Base-by-base conservation (phyloP, 1,140 invertebrate species). In the Pomacea maculata region DNA sequence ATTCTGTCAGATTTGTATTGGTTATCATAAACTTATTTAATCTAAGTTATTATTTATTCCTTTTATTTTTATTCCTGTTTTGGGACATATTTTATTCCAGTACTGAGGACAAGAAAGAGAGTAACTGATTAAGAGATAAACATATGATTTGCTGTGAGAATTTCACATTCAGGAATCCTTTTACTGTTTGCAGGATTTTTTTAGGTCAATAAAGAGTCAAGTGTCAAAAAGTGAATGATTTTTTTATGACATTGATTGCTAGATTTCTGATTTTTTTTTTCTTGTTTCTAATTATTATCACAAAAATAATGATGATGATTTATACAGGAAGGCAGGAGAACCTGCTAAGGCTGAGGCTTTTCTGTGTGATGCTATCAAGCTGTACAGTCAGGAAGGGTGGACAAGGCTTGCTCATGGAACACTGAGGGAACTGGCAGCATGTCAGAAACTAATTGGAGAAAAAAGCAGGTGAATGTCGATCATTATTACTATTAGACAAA, bases 381-480 rank as follows among this genome's bases (percentile, higher is more conserved):
- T 95, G 29, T 97, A 96, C 85, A 94, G 95, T 84, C 94, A 95
- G 79, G 97, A 99, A 88, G 94, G 95, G 21, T 99, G 98, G 98
- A 91, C 92, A 57, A 92, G 94, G 65, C 92, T 98, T 21, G 95
- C 95, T 11, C 95, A 95, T 0, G 94, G 96, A 86, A 96, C 96
- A 7, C 93, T 95, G 81, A 90, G 96, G 8, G 94, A 97, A 86
- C 91, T 98, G n/a, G 95, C 96, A 0, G 93, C 95, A 73, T 97
- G 96, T 86, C 97, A 97, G 86, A 94, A 94, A 80, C 94, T 94
- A 84, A 95, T 96, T 91, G 93, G 94, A 8, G 96, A 97, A 88
- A 92, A 92, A 70, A 93, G 95, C 82, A 92, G 92, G 91, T 93
- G 34, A 67, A 55, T 55, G 52, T 78, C 21, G 19, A 19, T 55